A percentile compares a stretch with the other conserved stretches of the same genome.
Conservation (phyloP, 2,888 invertebrate genomes). For the Ectobius pallidus region DNA sequence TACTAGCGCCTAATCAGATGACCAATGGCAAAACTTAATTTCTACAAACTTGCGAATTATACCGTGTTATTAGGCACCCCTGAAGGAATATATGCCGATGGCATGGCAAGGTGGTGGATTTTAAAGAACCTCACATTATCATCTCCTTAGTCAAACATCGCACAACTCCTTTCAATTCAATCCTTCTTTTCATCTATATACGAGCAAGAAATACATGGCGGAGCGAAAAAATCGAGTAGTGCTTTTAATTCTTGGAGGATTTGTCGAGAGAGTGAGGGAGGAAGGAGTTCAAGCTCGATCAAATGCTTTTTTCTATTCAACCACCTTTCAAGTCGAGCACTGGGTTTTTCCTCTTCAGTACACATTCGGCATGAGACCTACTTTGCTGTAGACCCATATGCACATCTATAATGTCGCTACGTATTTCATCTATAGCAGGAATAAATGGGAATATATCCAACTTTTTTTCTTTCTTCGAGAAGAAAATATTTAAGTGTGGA, state of each 20-base stretch:
- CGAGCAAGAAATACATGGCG: constrained; percentile 1
- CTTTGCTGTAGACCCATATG: neutral
- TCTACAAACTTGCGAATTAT: too few relatives aligned
- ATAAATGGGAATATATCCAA: neutral
- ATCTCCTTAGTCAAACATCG: constrained; percentile 13
- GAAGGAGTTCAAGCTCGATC: neutral
- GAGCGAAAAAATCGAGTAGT: neutral
- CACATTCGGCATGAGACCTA: neutral
- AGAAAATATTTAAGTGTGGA: neutral
- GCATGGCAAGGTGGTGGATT: neutral
- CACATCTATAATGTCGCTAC: neutral
- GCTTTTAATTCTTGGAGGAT: constrained; percentile 12
- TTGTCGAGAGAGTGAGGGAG: neutral
- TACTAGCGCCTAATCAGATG: too few relatives aligned
- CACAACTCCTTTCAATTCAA: constrained; percentile 7
- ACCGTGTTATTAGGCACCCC: too few relatives aligned
- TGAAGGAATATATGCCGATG: too few relatives aligned
- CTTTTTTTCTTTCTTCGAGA: neutral
- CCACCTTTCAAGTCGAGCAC: neutral
- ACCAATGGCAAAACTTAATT: too few relatives aligned
- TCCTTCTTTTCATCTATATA: constrained; percentile 5
- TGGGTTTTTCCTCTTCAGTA: neutral
- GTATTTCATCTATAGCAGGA: neutral
- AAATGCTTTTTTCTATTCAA: constrained; percentile 7
- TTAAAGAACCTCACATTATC: constrained; percentile 10